A percentile compares a stretch with the other conserved stretches of the same genome.
These are phyloP conservation scores for Pachydiplax longipennis DNA, from an alignment of 2,888 invertebrate genomes.

Conservation along the genomic window DNA sequence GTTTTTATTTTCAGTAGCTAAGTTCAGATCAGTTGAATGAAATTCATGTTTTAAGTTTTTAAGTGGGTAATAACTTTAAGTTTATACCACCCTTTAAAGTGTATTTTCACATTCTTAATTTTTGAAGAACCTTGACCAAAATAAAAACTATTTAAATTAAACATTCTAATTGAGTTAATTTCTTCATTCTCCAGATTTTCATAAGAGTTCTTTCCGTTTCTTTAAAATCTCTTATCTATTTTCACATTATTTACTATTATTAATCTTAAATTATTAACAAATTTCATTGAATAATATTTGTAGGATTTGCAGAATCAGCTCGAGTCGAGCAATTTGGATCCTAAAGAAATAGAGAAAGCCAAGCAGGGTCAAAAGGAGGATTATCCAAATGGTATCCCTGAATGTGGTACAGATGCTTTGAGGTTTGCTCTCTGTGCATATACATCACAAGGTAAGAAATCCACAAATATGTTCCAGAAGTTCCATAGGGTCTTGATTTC, in stretches of 20 bases:
- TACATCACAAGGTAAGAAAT: conserved; percentile 72
- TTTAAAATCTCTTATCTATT: too few relatives aligned
- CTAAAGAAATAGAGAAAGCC: conserved; percentile 80
- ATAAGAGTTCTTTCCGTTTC: too few relatives aligned
- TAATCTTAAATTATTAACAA: not conserved
- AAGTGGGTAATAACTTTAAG: too few relatives aligned
- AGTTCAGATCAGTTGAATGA: too few relatives aligned
- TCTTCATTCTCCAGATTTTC: not conserved
- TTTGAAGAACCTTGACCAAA: too few relatives aligned
- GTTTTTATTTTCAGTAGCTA: too few relatives aligned
- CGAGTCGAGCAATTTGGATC: conserved; percentile 81
- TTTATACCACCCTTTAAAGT: too few relatives aligned
- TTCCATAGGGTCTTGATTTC: not conserved
- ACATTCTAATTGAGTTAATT: too few relatives aligned
- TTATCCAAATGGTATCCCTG: conserved; percentile 90
- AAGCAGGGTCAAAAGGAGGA: conserved; percentile 68
- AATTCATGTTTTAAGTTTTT: too few relatives aligned
- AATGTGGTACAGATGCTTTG: conserved; percentile 94
- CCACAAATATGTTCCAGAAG: not conserved
- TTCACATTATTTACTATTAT: not conserved
- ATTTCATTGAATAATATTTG: not conserved
- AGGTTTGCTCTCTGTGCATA: conserved; percentile 91
- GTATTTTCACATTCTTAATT: too few relatives aligned
- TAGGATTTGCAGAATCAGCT: conserved; percentile 76
- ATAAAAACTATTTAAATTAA: too few relatives aligned